Evolutionary conservation across 2,113 vertebrate genomes (phyloP), one percentile per base, ranked within the genome.

Genomic region (Arizona elegans): DNA sequence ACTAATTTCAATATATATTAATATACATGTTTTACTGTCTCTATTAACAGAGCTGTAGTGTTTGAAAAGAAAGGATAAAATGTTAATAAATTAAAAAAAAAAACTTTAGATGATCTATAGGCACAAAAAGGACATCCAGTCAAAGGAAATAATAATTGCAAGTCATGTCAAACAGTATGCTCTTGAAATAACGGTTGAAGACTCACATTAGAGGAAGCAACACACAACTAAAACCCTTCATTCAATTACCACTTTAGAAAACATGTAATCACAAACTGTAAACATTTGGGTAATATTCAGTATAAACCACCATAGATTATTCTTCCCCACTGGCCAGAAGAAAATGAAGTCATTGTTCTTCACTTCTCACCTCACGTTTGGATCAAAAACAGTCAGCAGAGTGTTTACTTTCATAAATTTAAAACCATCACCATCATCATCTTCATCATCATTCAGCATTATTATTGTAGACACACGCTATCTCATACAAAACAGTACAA

Each of bases 51-150:
- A 93, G 54, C 95, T 52, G 53, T 33, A 90, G 85, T 50, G n/a
- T 26, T 86, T 0, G 0, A 86, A 89, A 93, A 86, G 54, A 12
- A 92, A 92, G 92, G 0, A 5, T 0, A 4, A 92, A 50, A 17
- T 17, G 86, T 90, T 93, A 92, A 53, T 85, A 2, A 15, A 38
- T 38, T n/a, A n/a, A 6, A 81, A 23, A 93, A 93, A 21, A 7
- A 94, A 29, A 53, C 70, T 38, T 85, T 53, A 65, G 75, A 52
- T 8, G 65, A 92, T 52, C 7, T 91, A 21, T 54, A 65, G 29
- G 89, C 17, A 70, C 94, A n/a, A 93, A 23, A 62, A 94, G 13
- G 23, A 94, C 10, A 3, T 26, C 91, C 86, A 92, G 86, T 92
- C 55, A 43, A 94, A 11, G 13, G 88, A 94, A 88, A 1, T 19